Percentiles rank a stretch among this genome's conserved stretches.
These are phyloP conservation scores for Tragelaphus imberbis DNA, from an alignment of 2,113 vertebrate genomes.

Conservation along the genomic window DNA sequence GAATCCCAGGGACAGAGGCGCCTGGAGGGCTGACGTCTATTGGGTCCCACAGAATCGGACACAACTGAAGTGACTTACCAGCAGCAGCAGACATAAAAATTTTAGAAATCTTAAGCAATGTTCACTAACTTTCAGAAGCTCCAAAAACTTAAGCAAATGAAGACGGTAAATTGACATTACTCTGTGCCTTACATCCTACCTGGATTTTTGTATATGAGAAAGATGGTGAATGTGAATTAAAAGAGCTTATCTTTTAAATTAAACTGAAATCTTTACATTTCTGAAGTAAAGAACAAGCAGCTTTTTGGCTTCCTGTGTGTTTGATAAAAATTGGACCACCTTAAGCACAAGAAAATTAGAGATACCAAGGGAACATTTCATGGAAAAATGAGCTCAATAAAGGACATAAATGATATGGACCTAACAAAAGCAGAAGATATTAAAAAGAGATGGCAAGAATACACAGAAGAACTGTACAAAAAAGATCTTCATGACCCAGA, in stretches of 20 bases:
- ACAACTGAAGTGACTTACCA: not conserved
- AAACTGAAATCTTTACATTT: not conserved
- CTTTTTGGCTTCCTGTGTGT: not conserved
- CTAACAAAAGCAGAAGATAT: too few relatives aligned
- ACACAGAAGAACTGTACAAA: too few relatives aligned
- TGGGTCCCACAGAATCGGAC: too few relatives aligned
- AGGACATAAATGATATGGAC: too few relatives aligned
- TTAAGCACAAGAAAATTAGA: not conserved
- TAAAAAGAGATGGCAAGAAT: too few relatives aligned
- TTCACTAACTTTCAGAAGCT: not conserved
- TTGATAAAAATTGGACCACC: not conserved
- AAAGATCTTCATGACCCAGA: too few relatives aligned
- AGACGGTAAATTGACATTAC: not conserved
- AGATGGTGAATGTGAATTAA: not conserved
- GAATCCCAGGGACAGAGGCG: too few relatives aligned
- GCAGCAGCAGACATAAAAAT: not conserved
- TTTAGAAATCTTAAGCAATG: not conserved
- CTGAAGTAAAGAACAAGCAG: not conserved
- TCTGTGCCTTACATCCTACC: not conserved
- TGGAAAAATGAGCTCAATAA: too few relatives aligned
- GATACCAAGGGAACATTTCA: too few relatives aligned
- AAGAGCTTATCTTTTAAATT: not conserved
- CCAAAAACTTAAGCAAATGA: not conserved
- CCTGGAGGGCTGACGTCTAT: too few relatives aligned
- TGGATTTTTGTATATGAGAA: not conserved